These are phyloP conservation scores for Todiramphus saurophagus DNA, from an alignment of 2,113 vertebrate species.

Conservation along the genomic window DNA sequence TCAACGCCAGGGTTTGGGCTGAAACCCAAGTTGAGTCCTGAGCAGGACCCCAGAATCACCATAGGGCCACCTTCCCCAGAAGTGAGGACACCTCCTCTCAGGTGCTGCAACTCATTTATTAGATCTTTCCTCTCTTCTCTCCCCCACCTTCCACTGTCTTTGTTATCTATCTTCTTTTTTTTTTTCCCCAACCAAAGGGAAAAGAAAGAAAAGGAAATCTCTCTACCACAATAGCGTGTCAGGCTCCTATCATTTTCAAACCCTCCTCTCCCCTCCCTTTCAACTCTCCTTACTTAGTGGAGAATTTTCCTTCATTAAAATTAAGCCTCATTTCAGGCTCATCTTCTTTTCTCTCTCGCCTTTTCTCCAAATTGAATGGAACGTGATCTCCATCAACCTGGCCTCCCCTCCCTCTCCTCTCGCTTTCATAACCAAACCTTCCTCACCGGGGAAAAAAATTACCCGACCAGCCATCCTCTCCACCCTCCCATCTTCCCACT, in stretches of 20 bases:
- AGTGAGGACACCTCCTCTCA: not conserved
- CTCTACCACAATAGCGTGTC: conserved; percentile 36
- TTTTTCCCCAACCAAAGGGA: not conserved
- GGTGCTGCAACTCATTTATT: conserved; percentile 16
- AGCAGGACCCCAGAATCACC: not conserved
- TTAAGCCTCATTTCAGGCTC: conserved; percentile 74
- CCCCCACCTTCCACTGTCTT: not conserved
- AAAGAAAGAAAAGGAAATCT: conserved; percentile 48
- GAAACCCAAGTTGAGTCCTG: not conserved
- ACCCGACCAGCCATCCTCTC: not conserved
- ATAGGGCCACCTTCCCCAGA: not conserved
- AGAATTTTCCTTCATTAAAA: conserved; percentile 78
- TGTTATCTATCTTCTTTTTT: not conserved
- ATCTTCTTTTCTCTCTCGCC: conserved; percentile 68
- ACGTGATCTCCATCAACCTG: conserved; percentile 56
- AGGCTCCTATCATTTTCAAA: conserved; percentile 58
- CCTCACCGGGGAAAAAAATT: not conserved
- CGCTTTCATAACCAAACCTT: conserved; percentile 56
- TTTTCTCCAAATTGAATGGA: conserved; percentile 68
- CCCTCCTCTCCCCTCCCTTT: conserved; percentile 59
- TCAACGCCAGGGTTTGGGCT: not conserved
- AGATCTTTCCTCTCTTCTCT: conserved; percentile 1
- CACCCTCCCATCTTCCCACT: not conserved
- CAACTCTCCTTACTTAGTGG: conserved; percentile 66
- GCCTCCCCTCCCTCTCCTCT: conserved; percentile 39